phyloP scores from a whole-genome alignment of 2,797 vertebrate species.

The Typhlichthys eigenmanni region DNA sequence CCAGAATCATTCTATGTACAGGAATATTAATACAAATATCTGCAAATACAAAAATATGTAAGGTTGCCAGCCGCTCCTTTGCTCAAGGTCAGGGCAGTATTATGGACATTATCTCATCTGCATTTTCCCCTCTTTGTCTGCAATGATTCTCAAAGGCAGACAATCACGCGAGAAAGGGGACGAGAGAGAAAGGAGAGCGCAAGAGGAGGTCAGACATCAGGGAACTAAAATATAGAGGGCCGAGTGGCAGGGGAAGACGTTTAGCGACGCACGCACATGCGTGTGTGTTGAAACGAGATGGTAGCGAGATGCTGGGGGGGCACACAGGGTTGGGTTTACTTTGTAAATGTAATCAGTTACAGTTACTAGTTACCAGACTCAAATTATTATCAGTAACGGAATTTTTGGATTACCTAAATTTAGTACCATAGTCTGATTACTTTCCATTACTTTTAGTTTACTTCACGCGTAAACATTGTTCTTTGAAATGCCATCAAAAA shows the following conservation, averaged over 20 bases:
- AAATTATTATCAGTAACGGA: no score
- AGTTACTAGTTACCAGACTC: no score
- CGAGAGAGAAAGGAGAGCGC: constrained; percentile 5
- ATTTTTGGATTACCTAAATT: no score
- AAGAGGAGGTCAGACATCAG: constrained; percentile 23
- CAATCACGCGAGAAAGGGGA: constrained; percentile 28
- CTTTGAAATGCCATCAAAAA: no score
- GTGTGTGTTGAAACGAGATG: constrained; percentile 28
- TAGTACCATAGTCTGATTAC: no score
- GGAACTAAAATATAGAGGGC: constrained; percentile 19
- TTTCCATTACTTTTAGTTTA: no score
- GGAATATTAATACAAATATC: neutral
- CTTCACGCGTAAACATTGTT: no score
- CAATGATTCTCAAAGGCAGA: constrained; percentile 31
- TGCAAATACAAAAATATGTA: constrained; percentile 4
- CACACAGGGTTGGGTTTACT: no score
- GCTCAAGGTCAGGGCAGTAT: constrained; percentile 50
- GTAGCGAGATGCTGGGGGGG: neutral
- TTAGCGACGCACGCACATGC: constrained; percentile 1
- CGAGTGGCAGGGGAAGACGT: constrained; percentile 19
- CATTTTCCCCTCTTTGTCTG: constrained; percentile 35
- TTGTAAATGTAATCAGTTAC: no score
- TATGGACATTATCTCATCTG: constrained; percentile 41
- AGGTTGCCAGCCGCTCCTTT: constrained; percentile 41
- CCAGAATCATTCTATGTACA: neutral